Percentiles rank a stretch among this genome's conserved stretches.
These are phyloP conservation scores for Aplysia californica DNA, from an alignment of 1,140 invertebrate genomes.

Conservation along the genomic window DNA sequence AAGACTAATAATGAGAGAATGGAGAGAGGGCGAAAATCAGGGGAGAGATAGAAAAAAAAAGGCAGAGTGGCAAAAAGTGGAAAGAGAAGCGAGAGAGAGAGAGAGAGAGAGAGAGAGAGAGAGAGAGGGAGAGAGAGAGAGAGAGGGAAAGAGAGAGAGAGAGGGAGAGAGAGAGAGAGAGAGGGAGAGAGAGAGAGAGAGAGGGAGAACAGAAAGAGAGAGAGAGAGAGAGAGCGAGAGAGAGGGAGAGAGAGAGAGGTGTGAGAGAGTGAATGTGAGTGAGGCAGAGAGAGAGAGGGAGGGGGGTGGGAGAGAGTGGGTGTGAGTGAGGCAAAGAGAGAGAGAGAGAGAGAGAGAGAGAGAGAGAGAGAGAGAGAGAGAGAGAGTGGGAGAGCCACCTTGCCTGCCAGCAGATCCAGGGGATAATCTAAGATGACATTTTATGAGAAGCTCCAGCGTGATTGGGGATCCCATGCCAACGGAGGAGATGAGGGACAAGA, in stretches of 20 bases:
- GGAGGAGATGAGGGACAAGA: neutral
- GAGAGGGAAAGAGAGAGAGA: neutral
- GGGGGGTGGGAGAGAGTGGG: too few species aligned
- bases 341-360: conserved; percentile 5
- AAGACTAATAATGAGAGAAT: neutral
- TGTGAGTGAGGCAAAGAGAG: neutral
- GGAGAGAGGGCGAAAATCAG: neutral
- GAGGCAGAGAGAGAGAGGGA: too few species aligned
- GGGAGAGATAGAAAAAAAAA: neutral
- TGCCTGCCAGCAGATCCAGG: neutral
- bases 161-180: conserved; percentile 3
- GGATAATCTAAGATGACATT: neutral
- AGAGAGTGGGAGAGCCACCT: neutral
- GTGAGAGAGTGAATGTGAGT: too few species aligned
- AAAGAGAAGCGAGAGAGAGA: too few species aligned
- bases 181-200: conserved; percentile 4
- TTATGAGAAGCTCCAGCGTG: neutral
- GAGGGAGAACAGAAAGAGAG: too few species aligned
- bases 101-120: conserved; percentile 4
- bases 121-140: neutral
- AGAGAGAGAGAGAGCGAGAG: too few species aligned
- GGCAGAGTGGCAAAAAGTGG: neutral
- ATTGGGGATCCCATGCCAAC: neutral
- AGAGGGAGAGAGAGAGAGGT: too few species aligned
- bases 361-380: neutral